A percentile compares a stretch with the other conserved stretches of the same genome.
phyloP scores from a whole-genome alignment of 2,113 vertebrate species.

The Cyprinus carpio region DNA sequence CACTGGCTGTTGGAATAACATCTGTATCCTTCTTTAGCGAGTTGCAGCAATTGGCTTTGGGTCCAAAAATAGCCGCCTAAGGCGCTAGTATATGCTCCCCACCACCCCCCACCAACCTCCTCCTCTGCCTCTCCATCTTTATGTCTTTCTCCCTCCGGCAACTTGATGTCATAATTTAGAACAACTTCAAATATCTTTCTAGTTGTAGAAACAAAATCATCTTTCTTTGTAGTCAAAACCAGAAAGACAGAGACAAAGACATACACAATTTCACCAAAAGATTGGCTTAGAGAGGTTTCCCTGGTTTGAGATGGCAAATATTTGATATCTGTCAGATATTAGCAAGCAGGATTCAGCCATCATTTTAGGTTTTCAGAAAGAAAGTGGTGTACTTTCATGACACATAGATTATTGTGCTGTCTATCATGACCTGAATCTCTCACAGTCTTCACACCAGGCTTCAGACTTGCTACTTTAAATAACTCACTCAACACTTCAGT shows the following conservation, averaged over 20 bases:
- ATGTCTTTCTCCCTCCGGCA: conserved; percentile 56
- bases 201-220: conserved; percentile 5
- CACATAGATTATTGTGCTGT: conserved; percentile 34
- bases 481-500: background rate
- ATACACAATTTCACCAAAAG: background rate
- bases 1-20: conserved; percentile 56
- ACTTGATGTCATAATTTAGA: conserved; percentile 61
- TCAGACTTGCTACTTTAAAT: background rate
- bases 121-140: conserved; percentile 23
- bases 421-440: conserved; percentile 2
- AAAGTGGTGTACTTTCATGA: conserved; percentile 2
- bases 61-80: conserved; percentile 72
- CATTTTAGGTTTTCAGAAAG: conserved; percentile 10
- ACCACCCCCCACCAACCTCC: conserved; percentile 51
- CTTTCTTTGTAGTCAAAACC: background rate
- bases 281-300: background rate
- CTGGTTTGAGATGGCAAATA: background rate
- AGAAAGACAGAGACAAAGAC: background rate
- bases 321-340: conserved; percentile 16
- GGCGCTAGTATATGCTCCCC: conserved; percentile 53
- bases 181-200: conserved; percentile 5
- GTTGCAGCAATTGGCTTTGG: conserved; percentile 66
- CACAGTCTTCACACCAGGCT: background rate
- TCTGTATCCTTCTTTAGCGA: conserved; percentile 67
- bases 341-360: conserved; percentile 21